Base-by-base conservation (phyloP, 2,888 invertebrate genomes). In the Coremacera marginata region DNA sequence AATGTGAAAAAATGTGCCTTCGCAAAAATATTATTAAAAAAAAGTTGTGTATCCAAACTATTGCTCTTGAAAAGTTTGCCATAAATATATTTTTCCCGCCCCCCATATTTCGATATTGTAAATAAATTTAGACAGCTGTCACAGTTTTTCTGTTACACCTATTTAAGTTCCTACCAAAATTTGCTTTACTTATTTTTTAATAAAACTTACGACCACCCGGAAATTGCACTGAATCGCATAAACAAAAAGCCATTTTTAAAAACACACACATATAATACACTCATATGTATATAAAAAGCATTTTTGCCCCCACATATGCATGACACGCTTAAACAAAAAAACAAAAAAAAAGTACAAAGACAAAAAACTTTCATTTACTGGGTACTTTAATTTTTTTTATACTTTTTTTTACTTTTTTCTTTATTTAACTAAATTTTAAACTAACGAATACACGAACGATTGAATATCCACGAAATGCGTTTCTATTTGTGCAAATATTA, bases 401-500 rank as follows among this genome's bases (percentile, higher is more conserved):
- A n/a, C n/a, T n/a, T n/a, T n/a, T n/a, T n/a, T n/a, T n/a, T n/a
- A n/a, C n/a, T n/a, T n/a, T 44, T 44, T 44, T 37, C 7, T 37
- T 37, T 37, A 8, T 37, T 8, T 14, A 44, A 44, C 44, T 44
- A 44, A 44, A 44, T 44, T 44, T 65, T 37, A 19, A 31, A 65
- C 63, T 19, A 65, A 31, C 34, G 9, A 5, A 37, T 22, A 67
- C 16, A 62, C 22, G 19, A 62, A 49, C 19, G 63, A 34, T 49
- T 68, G 9, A 37, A 72, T 49, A 62, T 70, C 62, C 19, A 72
- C 27, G 49, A 72, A 72, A 72, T 72, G 72, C 72, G 72, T 72
- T 72, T 62, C 62, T 62, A 72, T 72, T 72, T 62, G 72, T 72
- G 72, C 72, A 62, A 72, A 72, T 72, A 72, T 72, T 72, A 19